Percentiles rank a stretch among this genome's conserved stretches.
Conservation (phyloP, 2,888 invertebrate species). For the Oscheius myriophilus region DNA sequence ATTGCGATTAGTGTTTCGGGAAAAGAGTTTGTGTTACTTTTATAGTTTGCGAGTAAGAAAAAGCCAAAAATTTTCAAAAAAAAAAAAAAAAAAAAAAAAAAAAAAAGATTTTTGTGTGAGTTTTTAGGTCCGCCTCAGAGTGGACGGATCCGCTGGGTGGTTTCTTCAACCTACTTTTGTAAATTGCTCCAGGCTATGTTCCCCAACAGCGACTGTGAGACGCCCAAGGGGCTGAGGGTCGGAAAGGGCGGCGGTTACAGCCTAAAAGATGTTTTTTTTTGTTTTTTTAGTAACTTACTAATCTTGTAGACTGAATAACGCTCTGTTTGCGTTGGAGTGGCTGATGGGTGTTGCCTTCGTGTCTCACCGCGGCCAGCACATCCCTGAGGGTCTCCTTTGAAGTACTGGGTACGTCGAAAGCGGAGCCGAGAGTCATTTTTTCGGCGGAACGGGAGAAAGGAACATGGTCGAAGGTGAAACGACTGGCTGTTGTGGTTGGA, state of each 20-base stretch:
- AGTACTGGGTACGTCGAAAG: conserved; percentile 24
- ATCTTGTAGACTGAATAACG: conserved; percentile 24
- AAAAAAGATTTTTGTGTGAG: no score
- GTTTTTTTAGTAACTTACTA: not conserved
- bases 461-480: conserved; percentile 58
- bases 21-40: no score
- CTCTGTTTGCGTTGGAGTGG: conserved; percentile 27
- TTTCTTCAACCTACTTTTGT: not conserved
- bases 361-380: conserved; percentile 17
- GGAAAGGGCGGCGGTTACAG: conserved; percentile 17
- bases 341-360: conserved; percentile 16
- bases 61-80: no score
- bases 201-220: conserved; percentile 16
- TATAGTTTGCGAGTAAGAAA: no score
- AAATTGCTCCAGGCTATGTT: conserved; percentile 9
- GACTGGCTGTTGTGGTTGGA: conserved; percentile 31
- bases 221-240: conserved; percentile 22
- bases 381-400: conserved; percentile 14
- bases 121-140: no score
- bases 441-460: conserved; percentile 30
- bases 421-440: conserved; percentile 23
- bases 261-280: not conserved
- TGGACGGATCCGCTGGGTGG: no score
- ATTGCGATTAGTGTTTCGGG: no score
- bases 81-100: no score